Conservation (phyloP, 2,888 invertebrate genomes). For the Danaus chrysippus region DNA sequence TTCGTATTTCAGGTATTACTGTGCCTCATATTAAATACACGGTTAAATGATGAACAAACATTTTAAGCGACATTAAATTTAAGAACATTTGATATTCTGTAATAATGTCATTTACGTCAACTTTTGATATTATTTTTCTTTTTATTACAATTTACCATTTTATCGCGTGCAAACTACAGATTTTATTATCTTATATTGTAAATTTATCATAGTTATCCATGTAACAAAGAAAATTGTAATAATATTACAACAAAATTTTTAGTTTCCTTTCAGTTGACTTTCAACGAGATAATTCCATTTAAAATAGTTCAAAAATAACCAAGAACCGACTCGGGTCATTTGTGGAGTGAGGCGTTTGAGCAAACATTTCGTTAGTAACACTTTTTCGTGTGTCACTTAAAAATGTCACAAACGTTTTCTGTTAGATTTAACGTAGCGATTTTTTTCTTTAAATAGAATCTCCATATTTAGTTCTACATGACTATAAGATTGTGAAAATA, state of each 20-base stretch:
- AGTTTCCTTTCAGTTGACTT: conserved; percentile 12
- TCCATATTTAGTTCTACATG: too few species aligned
- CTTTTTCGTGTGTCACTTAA: conserved; percentile 2
- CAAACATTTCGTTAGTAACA: conserved; percentile 4
- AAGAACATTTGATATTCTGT: background rate
- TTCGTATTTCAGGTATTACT: too few species aligned
- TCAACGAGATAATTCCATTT: conserved; percentile 31
- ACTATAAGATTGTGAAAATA: too few species aligned
- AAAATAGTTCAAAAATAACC: conserved; percentile 23
- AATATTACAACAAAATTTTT: background rate
- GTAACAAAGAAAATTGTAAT: too few species aligned
- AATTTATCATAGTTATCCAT: too few species aligned
- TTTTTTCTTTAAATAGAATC: background rate
- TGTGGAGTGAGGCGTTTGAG: conserved; percentile 8
- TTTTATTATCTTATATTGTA: too few species aligned
- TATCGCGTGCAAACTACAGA: too few species aligned
- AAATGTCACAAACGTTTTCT: conserved; percentile 3
- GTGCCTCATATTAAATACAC: too few species aligned
- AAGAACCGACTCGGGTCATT: conserved; percentile 20
- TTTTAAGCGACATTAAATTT: background rate
- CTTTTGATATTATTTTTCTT: background rate
- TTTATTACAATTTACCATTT: background rate
- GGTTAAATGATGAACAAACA: background rate
- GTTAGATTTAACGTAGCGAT: background rate
- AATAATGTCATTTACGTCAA: background rate